Evolutionary conservation across 2,797 vertebrate species (phyloP).

Genomic region (Cetoscarus ocellatus): DNA sequence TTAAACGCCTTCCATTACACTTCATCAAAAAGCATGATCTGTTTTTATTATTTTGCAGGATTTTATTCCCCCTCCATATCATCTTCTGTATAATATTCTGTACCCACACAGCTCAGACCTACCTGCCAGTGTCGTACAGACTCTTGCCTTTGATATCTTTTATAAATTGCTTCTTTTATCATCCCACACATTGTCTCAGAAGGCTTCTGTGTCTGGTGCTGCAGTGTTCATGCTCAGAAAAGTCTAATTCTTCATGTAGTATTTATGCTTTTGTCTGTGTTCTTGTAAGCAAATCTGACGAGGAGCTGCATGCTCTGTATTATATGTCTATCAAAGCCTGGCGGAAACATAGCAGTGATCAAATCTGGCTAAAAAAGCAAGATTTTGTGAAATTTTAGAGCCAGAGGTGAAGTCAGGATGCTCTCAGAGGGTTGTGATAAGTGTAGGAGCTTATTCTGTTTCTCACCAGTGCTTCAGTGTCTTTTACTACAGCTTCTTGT

Average conservation of each 20-base stretch:
- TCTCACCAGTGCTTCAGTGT: not conserved
- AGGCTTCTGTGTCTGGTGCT: conserved; percentile 77
- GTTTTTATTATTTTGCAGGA: conserved; percentile 65
- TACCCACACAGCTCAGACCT: conserved; percentile 69
- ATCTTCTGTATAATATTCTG: conserved; percentile 75
- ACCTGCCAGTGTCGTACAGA: conserved; percentile 73
- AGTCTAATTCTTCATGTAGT: conserved; percentile 69
- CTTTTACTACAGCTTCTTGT: not conserved
- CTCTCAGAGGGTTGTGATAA: not conserved
- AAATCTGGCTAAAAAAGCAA: not conserved
- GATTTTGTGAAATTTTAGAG: conserved; percentile 20
- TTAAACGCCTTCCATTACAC: conserved; percentile 86
- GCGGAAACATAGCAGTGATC: conserved; percentile 5
- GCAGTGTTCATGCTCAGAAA: conserved; percentile 73
- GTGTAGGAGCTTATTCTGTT: conserved; percentile 5
- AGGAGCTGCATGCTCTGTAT: conserved; percentile 64
- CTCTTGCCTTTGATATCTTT: conserved; percentile 64
- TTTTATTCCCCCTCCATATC: conserved; percentile 73
- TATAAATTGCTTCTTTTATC: conserved; percentile 73
- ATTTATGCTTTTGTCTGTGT: conserved; percentile 67
- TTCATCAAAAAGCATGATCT: conserved; percentile 83
- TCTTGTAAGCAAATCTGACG: conserved; percentile 45
- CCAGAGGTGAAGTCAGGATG: conserved; percentile 16
- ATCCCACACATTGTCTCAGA: conserved; percentile 83
- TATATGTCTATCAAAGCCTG: conserved; percentile 57